These are phyloP conservation scores for Pseudochaenichthys georgianus DNA, from an alignment of 2,797 vertebrate species.

Conservation along the genomic window DNA sequence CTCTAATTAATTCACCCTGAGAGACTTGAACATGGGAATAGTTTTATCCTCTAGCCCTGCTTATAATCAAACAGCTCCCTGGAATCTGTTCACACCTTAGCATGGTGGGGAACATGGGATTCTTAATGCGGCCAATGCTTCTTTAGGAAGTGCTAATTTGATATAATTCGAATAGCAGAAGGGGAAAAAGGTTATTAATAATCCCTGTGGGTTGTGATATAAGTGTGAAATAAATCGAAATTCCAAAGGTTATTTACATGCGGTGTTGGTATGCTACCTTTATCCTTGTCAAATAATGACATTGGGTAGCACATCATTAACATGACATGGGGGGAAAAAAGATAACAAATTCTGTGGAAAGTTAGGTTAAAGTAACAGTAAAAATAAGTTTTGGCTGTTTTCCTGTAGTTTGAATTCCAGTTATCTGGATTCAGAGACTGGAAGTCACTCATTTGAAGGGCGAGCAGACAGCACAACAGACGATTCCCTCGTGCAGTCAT, in stretches of 20 bases:
- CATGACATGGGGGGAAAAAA: not conserved
- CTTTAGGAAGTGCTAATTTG: slow-evolving; percentile 83
- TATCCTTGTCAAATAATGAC: not conserved
- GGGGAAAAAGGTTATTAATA: slow-evolving; percentile 66
- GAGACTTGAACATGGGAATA: slow-evolving; percentile 71
- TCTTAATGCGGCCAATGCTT: slow-evolving; percentile 74
- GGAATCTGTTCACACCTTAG: slow-evolving; percentile 84
- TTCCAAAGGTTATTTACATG: not conserved
- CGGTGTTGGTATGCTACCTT: not conserved
- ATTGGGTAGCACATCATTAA: not conserved
- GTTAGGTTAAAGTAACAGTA: not conserved
- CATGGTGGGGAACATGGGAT: slow-evolving; percentile 71
- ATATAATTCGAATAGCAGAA: slow-evolving; percentile 70
- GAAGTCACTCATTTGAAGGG: not conserved
- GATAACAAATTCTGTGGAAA: not conserved
- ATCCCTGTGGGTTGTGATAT: slow-evolving; percentile 64
- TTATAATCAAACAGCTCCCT: slow-evolving; percentile 79
- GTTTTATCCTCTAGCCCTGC: slow-evolving; percentile 60
- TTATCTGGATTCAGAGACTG: not conserved
- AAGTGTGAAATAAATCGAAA: slow-evolving; percentile 17
- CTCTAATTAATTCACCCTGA: slow-evolving; percentile 79
- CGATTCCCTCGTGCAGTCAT: not conserved
- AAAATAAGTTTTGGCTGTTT: not conserved
- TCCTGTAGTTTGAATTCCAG: not conserved
- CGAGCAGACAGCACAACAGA: not conserved